phyloP scores from a whole-genome alignment of 2,113 vertebrate species.

The Mormyrus iriodes region DNA sequence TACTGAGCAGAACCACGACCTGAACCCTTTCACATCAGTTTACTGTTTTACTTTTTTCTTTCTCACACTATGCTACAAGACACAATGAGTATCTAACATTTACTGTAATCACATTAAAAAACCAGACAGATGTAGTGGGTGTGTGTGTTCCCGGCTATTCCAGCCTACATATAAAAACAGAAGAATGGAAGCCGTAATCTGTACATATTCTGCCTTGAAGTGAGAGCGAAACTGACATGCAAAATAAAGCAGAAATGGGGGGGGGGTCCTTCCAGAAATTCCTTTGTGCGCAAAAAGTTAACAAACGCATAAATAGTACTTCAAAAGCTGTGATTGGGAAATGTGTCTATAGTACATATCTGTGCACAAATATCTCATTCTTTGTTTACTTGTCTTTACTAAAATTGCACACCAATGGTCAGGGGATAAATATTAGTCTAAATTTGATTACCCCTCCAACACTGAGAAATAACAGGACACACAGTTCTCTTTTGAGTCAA shows the following conservation, averaged over 20 bases:
- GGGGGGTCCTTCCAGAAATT: conserved; percentile 8
- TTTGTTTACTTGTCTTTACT: conserved; percentile 20
- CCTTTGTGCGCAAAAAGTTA: conserved; percentile 35
- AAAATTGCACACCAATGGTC: conserved; percentile 9
- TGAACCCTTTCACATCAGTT: neutral
- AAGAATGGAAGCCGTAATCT: conserved; percentile 33
- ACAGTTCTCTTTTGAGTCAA: neutral
- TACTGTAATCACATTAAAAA: conserved; percentile 7
- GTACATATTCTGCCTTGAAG: conserved; percentile 52
- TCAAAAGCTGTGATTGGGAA: neutral
- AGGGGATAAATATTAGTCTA: conserved; percentile 20
- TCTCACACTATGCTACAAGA: neutral
- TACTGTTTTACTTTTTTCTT: neutral
- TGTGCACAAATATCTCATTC: conserved; percentile 23
- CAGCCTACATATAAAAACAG: neutral
- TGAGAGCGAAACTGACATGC: conserved; percentile 50
- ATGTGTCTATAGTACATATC: neutral
- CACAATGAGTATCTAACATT: neutral
- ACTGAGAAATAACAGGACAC: neutral
- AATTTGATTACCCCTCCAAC: conserved; percentile 17
- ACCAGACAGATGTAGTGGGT: neutral
- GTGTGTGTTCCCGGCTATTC: neutral
- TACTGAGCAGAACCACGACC: neutral
- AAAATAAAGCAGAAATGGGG: conserved; percentile 29
- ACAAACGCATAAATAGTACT: conserved; percentile 22